A percentile compares a stretch with the other conserved stretches of the same genome.
Conservation (phyloP, 2,797 vertebrate genomes). For the Mastacembelus armatus region DNA sequence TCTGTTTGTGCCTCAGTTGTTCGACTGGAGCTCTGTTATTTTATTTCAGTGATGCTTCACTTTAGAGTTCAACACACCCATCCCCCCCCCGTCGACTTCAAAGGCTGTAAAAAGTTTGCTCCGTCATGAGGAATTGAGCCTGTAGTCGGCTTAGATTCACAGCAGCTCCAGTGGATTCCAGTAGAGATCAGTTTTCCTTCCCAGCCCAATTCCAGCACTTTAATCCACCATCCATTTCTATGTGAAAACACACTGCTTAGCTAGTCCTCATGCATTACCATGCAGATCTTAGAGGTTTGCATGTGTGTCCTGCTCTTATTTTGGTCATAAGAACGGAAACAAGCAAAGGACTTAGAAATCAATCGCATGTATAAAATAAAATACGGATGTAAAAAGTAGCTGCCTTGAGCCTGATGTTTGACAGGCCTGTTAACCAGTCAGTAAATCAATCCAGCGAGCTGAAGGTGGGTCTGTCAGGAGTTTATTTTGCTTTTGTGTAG, state of each 20-base stretch:
- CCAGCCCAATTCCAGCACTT: background rate
- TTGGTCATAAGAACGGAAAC: no score
- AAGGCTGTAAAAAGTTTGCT: background rate
- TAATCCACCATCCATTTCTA: background rate
- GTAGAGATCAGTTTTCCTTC: background rate
- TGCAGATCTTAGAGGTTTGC: background rate
- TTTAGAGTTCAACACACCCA: background rate
- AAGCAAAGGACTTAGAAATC: no score
- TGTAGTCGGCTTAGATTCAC: background rate
- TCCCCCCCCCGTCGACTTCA: slow-evolving; percentile 3
- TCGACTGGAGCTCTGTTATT: background rate
- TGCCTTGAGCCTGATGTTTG: background rate
- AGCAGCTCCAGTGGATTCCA: slow-evolving; percentile 14
- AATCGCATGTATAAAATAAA: no score
- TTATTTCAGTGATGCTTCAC: slow-evolving; percentile 1
- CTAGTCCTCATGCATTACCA: background rate
- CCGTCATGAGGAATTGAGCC: background rate
- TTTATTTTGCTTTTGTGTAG: slow-evolving; percentile 36
- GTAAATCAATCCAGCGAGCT: slow-evolving; percentile 5
- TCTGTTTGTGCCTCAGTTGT: background rate
- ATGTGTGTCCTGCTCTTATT: background rate
- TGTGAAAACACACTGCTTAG: slow-evolving; percentile 4
- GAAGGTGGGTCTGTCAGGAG: background rate
- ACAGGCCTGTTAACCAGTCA: slow-evolving; percentile 9
- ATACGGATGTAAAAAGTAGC: background rate